Base-by-base conservation (phyloP, 2,888 invertebrate genomes). In the Lasioglossum vierecki region DNA sequence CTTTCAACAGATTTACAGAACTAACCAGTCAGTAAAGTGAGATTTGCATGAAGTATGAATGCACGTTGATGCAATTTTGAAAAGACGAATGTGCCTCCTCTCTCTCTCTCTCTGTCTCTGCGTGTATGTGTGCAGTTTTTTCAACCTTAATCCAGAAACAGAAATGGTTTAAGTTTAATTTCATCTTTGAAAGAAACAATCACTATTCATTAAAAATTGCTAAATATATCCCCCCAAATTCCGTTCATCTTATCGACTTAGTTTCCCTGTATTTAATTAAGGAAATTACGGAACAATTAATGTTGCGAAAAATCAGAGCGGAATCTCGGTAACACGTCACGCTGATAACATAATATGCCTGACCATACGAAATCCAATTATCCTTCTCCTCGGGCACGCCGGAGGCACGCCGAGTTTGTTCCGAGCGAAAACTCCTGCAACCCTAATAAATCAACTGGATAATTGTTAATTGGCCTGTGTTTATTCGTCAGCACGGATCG, bases 1-100 rank as follows among this genome's bases (percentile, higher is more conserved):
- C 46, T 26, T 13, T 4, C 15, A 22, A 53, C 30, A 49, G 49
- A 39, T 39, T 79, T 35, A 49, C 44, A 35, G 8, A 11, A 60
- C 44, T 78, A 82, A 78, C 77, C 75, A 80, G 46, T 71, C n/a
- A 1, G 30, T 30, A 30, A 30, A 30, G 74, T 63, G 35, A 63
- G n/a, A 22, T 53, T 75, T 75, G 49, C 63, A 57, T 13, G 63
- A 53, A 60, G 76, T 76, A 84, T 73, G 57, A 60, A 57, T 79
- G 73, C 49, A 60, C 66, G 73, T 73, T 83, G 68, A 80, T 78
- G 74, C 57, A 66, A 84, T 80, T 85, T 75, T 80, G 80, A 84
- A 80, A 75, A 78, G 41, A 35, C 76, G 30, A 30, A 84, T 71
- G 46, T 77, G 73, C 72, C 57, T 57, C 18, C 72, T 76, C 39